Conservation (phyloP, 2,113 vertebrate genomes). For the Nansenia antarctica region DNA sequence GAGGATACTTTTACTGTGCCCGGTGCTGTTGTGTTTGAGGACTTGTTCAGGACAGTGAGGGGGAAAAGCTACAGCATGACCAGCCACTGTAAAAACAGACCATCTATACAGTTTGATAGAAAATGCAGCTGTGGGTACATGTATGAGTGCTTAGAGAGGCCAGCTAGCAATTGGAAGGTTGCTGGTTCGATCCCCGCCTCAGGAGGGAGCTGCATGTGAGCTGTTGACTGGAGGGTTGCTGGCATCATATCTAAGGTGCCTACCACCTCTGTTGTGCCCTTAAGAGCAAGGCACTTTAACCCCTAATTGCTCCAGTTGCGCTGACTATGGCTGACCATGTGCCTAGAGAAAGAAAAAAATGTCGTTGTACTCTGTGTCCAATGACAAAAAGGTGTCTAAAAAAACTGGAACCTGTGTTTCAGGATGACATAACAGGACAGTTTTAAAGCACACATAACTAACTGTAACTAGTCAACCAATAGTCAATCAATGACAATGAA, state of each 20-base stretch:
- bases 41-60: background rate
- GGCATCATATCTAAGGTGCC: background rate
- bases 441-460: slow-evolving; percentile 1
- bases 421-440: slow-evolving; percentile 7
- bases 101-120: slow-evolving; percentile 20
- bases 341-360: too few species aligned
- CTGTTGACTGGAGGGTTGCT: too few species aligned
- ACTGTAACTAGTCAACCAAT: slow-evolving; percentile 31
- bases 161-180: background rate
- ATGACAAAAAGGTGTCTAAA: background rate
- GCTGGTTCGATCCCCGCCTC: too few species aligned
- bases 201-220: too few species aligned
- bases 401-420: background rate
- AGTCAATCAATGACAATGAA: slow-evolving; percentile 19
- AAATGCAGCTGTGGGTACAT: slow-evolving; percentile 8
- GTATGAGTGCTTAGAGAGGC: slow-evolving; percentile 4
- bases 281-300: too few species aligned
- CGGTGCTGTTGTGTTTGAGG: slow-evolving; percentile 5
- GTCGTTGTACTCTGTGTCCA: background rate
- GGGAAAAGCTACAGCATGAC: slow-evolving; percentile 9
- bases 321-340: too few species aligned
- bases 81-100: slow-evolving; percentile 28
- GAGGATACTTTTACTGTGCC: too few species aligned
- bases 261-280: too few species aligned
- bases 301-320: too few species aligned